phyloP scores from a whole-genome alignment of 2,113 vertebrate genomes.

The Bos taurus region DNA sequence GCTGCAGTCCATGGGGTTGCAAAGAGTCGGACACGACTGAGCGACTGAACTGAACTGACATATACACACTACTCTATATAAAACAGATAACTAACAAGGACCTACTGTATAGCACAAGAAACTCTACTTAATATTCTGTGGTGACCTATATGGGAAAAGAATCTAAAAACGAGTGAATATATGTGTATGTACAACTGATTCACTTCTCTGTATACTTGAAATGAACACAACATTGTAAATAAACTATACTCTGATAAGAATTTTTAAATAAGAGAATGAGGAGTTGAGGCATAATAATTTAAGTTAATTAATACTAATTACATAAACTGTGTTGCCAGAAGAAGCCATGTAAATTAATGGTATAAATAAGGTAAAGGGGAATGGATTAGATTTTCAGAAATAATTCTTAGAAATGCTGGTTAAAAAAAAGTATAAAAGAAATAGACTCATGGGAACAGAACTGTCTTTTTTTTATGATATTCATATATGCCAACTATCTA shows the following conservation, averaged over 20 bases:
- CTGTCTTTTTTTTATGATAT: background rate
- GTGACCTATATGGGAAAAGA: background rate
- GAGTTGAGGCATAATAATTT: constrained; percentile 56
- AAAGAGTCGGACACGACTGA: background rate
- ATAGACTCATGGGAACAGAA: background rate
- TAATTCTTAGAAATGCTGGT: background rate
- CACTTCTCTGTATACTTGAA: background rate
- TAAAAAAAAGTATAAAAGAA: background rate
- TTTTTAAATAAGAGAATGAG: constrained; percentile 24
- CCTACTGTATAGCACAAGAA: background rate
- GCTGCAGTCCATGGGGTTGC: background rate
- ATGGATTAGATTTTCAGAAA: constrained; percentile 17
- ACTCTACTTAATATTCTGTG: background rate
- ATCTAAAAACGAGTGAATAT: background rate
- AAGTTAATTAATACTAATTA: constrained; percentile 65
- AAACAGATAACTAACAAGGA: background rate
- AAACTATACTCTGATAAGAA: background rate
- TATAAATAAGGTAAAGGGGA: constrained; percentile 47
- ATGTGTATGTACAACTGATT: background rate
- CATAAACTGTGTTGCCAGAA: constrained; percentile 32
- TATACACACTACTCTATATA: background rate
- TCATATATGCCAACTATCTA: background rate
- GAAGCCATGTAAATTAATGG: constrained; percentile 46
- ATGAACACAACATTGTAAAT: background rate
- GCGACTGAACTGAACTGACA: background rate